phyloP scores from a whole-genome alignment of 2,797 vertebrate genomes.

The Naso thynnoides region DNA sequence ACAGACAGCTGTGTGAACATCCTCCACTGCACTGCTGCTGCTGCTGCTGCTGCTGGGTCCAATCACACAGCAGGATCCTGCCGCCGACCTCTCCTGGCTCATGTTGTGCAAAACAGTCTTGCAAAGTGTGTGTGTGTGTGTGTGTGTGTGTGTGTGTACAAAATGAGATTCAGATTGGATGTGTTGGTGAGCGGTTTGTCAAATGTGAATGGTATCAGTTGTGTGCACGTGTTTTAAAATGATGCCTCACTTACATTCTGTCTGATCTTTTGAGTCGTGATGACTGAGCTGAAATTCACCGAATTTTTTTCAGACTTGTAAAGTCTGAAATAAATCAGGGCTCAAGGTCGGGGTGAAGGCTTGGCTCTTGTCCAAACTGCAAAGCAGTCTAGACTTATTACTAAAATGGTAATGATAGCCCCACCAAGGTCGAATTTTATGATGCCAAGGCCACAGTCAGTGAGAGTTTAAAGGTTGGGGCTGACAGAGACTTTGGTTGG shows the following conservation, averaged over 20 bases:
- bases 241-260: background rate
- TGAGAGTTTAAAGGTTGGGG: background rate
- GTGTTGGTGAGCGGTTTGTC: background rate
- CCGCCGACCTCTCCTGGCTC: background rate
- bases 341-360: no score
- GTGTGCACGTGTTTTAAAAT: background rate
- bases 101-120: background rate
- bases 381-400: background rate
- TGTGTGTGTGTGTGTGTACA: no score
- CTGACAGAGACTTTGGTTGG: background rate
- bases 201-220: background rate
- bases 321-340: background rate
- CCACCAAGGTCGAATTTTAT: background rate
- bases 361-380: background rate
- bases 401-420: background rate
- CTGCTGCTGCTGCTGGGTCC: background rate
- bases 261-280: no score
- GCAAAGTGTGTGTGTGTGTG: background rate
- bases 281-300: background rate
- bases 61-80: background rate
- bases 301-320: no score
- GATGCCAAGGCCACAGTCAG: background rate
- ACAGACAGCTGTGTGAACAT: slow-evolving; percentile 12
- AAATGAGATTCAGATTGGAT: background rate
- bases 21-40: background rate